Evolutionary conservation across 2,797 vertebrate genomes (phyloP), one percentile per base, ranked within the genome.

Genomic region (Kryptolebias ocellatus): DNA sequence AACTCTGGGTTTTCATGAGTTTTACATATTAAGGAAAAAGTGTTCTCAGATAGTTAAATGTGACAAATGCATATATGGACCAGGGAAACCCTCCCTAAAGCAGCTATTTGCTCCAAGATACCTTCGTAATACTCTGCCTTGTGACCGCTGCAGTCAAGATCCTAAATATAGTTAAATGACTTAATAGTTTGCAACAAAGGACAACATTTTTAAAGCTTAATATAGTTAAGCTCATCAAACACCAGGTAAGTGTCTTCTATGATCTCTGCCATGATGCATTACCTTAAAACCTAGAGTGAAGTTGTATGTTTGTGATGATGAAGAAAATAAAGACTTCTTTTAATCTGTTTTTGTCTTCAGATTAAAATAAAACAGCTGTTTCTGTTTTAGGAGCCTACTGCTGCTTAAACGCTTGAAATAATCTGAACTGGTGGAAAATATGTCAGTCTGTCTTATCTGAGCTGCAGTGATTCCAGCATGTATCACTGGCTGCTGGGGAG

Each of bases 21-120:
- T 59, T 59, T 59, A 45, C 56, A 59, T 59, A 59, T 28, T 2
- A 3, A 59, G 56, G 42, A 59, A 39, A 45, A 59, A 7, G 18
- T 3, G 10, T 51, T 50, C 47, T 18, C 39, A 27, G 14, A 58
- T 59, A 29, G 6, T 28, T 28, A 59, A 59, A 46, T 59, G 2
- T 46, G 10, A 29, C 39, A 51, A 27, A 51, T 37, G 2, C 15
- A 58, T 18, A 2, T 27, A 24, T 9, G 20, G 20, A 24, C 18
- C 14, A 15, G 42, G 24, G 11, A 20, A 57, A 15, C 37, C 7
- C 14, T 24, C 24, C 8, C 12, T 44, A 24, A 27, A 27, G 42
- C 14, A 27, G 7, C 20, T 16, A 8, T 44, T 57, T 57, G 37
- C 18, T 44, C 18, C 14, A n/a, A 57, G 18, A 9, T 8, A 4